A percentile compares a stretch with the other conserved stretches of the same genome.
phyloP scores from a whole-genome alignment of 2,797 vertebrate genomes.

The Trematomus bernacchii region DNA sequence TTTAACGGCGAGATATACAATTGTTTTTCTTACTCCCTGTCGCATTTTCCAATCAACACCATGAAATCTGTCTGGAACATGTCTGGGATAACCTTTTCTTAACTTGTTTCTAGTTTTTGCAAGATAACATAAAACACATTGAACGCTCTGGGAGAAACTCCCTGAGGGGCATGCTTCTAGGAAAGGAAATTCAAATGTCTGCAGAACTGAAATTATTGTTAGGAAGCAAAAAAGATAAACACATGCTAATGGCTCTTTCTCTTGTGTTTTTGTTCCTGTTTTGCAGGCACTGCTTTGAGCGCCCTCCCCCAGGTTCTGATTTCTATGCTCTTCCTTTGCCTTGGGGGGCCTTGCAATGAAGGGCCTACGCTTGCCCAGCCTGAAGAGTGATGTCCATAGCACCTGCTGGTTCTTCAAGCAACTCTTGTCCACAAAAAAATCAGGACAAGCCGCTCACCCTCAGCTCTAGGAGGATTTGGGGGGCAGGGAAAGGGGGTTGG shows the following conservation, averaged over 20 bases:
- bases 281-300: conserved; percentile 86
- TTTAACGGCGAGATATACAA: conserved; percentile 39
- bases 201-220: conserved; percentile 38
- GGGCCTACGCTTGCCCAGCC: conserved; percentile 86
- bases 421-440: conserved; percentile 89
- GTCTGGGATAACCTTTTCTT: conserved; percentile 46
- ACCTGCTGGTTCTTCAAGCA: conserved; percentile 91
- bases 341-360: conserved; percentile 87
- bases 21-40: conserved; percentile 65
- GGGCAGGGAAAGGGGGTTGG: conserved; percentile 80
- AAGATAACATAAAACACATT: conserved; percentile 39
- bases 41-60: conserved; percentile 46
- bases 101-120: conserved; percentile 25
- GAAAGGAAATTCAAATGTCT: conserved; percentile 64
- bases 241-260: conserved; percentile 41
- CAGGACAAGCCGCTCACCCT: conserved; percentile 89
- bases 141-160: conserved; percentile 17
- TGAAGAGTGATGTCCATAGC: conserved; percentile 90
- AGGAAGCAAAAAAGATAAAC: conserved; percentile 3
- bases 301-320: conserved; percentile 89
- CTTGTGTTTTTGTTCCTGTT: conserved; percentile 62
- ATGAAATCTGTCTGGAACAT: conserved; percentile 64
- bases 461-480: conserved; percentile 85
- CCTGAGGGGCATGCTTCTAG: conserved; percentile 23
- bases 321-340: conserved; percentile 91